Evolutionary conservation across 2,888 invertebrate genomes (phyloP).

Genomic region (Cosmopolites sordidus): DNA sequence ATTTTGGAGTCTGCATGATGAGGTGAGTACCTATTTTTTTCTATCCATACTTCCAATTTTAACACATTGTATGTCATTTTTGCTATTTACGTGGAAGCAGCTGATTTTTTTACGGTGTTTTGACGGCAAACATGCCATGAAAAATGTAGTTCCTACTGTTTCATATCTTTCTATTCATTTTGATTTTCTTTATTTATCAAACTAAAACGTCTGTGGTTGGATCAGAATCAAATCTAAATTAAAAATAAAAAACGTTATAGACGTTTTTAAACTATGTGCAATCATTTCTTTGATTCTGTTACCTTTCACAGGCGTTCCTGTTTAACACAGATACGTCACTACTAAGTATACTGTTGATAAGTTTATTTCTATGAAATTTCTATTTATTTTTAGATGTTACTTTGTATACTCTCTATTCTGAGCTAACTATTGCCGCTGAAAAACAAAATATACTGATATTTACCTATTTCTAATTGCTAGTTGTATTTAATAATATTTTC

Average conservation of each 20-base stretch:
- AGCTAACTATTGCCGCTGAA: slow-evolving; percentile 10
- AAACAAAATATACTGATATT: slow-evolving; percentile 9
- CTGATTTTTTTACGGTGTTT: slow-evolving; percentile 15
- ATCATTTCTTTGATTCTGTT: not conserved
- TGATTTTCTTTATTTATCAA: too few relatives aligned
- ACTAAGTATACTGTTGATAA: slow-evolving; percentile 14
- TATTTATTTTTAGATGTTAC: slow-evolving; percentile 4
- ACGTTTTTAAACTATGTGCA: not conserved
- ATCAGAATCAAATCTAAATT: too few relatives aligned
- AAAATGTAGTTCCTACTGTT: slow-evolving; percentile 26
- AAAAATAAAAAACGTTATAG: too few relatives aligned
- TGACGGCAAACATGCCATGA: slow-evolving; percentile 9
- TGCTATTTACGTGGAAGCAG: too few relatives aligned
- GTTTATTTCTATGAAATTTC: slow-evolving; percentile 9
- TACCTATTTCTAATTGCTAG: slow-evolving; percentile 9
- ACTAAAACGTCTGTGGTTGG: too few relatives aligned
- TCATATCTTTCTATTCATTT: slow-evolving; percentile 5
- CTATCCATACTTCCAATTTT: not conserved
- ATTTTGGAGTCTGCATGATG: slow-evolving; percentile 35
- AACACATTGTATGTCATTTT: too few relatives aligned
- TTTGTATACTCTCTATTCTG: slow-evolving; percentile 7
- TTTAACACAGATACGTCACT: too few relatives aligned
- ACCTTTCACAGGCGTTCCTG: too few relatives aligned
- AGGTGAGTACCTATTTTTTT: slow-evolving; percentile 8
- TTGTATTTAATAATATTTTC: too few relatives aligned